Conservation (phyloP, 2,888 invertebrate genomes). For the Geophilus truncorum region DNA sequence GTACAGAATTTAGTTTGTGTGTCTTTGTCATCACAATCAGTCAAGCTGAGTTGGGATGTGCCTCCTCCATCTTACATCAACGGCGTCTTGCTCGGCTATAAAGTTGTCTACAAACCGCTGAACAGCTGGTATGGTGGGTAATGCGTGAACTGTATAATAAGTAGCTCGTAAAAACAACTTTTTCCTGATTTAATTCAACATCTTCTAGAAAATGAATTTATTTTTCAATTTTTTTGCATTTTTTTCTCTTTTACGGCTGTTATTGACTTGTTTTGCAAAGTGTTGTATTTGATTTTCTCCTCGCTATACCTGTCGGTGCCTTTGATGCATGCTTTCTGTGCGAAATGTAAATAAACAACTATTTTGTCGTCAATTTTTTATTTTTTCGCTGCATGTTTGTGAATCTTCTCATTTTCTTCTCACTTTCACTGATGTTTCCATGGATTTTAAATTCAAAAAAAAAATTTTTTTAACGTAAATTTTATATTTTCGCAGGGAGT, state of each 20-base stretch:
- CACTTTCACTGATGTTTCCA: no score
- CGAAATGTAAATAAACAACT: not conserved
- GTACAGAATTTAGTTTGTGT: conserved; percentile 46
- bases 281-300: not conserved
- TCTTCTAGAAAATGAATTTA: not conserved
- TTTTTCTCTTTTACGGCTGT: not conserved
- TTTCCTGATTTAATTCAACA: no score
- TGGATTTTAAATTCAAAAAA: no score
- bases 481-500: not conserved
- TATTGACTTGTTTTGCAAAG: not conserved
- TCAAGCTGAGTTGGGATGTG: conserved; percentile 48
- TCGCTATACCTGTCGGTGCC: not conserved
- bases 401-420: no score
- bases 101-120: conserved; percentile 44
- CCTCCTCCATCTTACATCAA: conserved; percentile 48
- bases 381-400: not conserved
- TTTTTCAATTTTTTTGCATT: not conserved
- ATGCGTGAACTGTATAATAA: no score
- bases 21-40: conserved; percentile 45
- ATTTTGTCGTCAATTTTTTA: not conserved
- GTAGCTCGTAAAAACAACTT: no score
- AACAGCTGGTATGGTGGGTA: conserved; percentile 34
- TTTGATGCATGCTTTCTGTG: not conserved
- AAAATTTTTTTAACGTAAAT: not conserved
- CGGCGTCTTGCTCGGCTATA: conserved; percentile 50